A percentile compares a stretch with the other conserved stretches of the same genome.
These are phyloP conservation scores for cattle (Bos taurus) DNA, from an alignment of 2,113 vertebrate species.

Conservation along the genomic window DNA sequence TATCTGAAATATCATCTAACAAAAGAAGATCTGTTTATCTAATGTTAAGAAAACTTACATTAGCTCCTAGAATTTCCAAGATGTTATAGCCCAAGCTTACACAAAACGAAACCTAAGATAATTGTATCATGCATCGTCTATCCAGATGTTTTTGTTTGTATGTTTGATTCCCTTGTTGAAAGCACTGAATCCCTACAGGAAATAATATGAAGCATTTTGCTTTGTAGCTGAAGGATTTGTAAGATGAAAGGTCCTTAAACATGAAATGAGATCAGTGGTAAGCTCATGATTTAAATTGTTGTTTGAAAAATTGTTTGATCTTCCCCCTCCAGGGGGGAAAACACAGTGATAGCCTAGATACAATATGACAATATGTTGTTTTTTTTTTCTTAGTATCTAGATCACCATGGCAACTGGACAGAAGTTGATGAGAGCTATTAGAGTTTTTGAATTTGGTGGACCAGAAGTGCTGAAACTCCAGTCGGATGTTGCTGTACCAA, in stretches of 20 bases:
- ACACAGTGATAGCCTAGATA: neutral
- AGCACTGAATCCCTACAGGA: neutral
- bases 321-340: neutral
- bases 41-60: slow-evolving; percentile 3
- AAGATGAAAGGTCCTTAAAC: slow-evolving; percentile 38
- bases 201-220: neutral
- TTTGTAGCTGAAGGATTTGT: slow-evolving; percentile 57
- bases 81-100: neutral
- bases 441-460: slow-evolving; percentile 90
- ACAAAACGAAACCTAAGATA: neutral
- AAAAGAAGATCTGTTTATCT: neutral
- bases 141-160: slow-evolving; percentile 54
- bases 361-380: neutral
- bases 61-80: slow-evolving; percentile 4
- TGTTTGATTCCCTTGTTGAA: slow-evolving; percentile 26
- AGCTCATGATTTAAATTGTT: slow-evolving; percentile 40
- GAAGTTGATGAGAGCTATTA: slow-evolving; percentile 90
- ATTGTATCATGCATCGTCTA: neutral
- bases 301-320: slow-evolving; percentile 52
- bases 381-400: neutral
- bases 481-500: slow-evolving; percentile 82
- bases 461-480: slow-evolving; percentile 88
- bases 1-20: slow-evolving; percentile 4
- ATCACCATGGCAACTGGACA: slow-evolving; percentile 80
- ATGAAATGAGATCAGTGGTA: slow-evolving; percentile 34